Conservation (phyloP, 1,140 invertebrate genomes). For the Drosophila varians region DNA sequence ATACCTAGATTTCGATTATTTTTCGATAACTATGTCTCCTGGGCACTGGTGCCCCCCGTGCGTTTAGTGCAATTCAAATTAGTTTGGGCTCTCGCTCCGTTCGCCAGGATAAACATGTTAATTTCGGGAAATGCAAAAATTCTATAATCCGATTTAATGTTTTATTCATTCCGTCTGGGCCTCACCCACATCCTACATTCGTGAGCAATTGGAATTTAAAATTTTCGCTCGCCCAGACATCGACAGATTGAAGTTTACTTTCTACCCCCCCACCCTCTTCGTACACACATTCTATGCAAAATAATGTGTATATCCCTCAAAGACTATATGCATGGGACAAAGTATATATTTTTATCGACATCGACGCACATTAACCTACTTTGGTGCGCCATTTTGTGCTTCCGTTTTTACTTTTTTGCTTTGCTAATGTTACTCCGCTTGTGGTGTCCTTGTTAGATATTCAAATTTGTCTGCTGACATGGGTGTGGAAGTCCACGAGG, state of each 20-base stretch:
- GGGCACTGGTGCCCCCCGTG: background rate
- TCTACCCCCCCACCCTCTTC: background rate
- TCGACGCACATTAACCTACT: slow-evolving; percentile 77
- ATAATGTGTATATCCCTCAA: background rate
- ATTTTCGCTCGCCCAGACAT: slow-evolving; percentile 51
- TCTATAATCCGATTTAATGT: slow-evolving; percentile 81
- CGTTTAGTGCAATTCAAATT: slow-evolving; percentile 10
- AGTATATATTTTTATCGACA: slow-evolving; percentile 65
- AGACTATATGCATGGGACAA: slow-evolving; percentile 5
- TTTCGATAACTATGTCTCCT: background rate
- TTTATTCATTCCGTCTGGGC: slow-evolving; percentile 71
- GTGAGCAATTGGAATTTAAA: slow-evolving; percentile 77
- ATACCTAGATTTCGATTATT: too few relatives aligned
- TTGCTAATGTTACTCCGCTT: slow-evolving; percentile 28
- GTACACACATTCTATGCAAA: slow-evolving; percentile 2
- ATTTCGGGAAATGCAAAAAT: slow-evolving; percentile 78
- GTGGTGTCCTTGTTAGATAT: slow-evolving; percentile 74
- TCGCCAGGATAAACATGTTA: slow-evolving; percentile 75
- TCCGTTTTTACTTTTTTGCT: slow-evolving; percentile 9
- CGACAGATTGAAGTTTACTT: slow-evolving; percentile 38
- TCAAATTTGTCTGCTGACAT: slow-evolving; percentile 52
- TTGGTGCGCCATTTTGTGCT: slow-evolving; percentile 52
- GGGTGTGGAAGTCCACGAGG: slow-evolving; percentile 8
- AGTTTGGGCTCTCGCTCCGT: too few relatives aligned
- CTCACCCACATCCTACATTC: slow-evolving; percentile 17